Evolutionary conservation across 2,797 vertebrate species (phyloP).

Genomic region (Scomberomorus guttatus): DNA sequence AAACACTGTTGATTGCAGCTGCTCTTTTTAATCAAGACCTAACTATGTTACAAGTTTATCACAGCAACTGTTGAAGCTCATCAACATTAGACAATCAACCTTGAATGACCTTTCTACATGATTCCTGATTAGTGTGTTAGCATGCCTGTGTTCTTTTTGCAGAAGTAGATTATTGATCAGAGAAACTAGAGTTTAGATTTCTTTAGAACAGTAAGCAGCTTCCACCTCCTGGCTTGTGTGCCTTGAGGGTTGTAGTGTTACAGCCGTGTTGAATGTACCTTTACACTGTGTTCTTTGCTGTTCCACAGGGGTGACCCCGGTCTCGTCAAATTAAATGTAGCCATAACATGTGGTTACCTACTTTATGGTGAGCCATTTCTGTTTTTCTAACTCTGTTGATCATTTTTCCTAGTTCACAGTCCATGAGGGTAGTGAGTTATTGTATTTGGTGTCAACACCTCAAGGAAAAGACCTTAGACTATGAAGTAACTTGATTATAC

Average conservation of each 20-base stretch:
- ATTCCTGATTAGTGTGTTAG: not conserved
- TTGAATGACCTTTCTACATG: conserved; percentile 11
- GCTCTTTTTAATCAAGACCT: conserved; percentile 18
- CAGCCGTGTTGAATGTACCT: conserved; percentile 8
- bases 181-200: not conserved
- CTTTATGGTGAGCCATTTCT: conserved; percentile 83
- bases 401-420: not conserved
- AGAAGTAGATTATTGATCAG: conserved; percentile 31
- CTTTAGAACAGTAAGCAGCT: not conserved
- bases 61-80: not conserved
- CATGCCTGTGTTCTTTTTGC: conserved; percentile 7
- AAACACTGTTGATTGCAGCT: not conserved
- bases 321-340: conserved; percentile 87
- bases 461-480: not conserved
- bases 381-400: not conserved
- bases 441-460: not conserved
- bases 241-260: conserved; percentile 2
- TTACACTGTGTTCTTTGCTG: conserved; percentile 50
- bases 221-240: conserved; percentile 1
- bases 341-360: conserved; percentile 89
- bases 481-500: not conserved
- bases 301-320: conserved; percentile 85
- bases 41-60: not conserved
- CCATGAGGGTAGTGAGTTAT: not conserved
- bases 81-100: conserved; percentile 35